Evolutionary conservation across 1,140 invertebrate species (phyloP).

Genomic region (Melipona quadrifasciata): DNA sequence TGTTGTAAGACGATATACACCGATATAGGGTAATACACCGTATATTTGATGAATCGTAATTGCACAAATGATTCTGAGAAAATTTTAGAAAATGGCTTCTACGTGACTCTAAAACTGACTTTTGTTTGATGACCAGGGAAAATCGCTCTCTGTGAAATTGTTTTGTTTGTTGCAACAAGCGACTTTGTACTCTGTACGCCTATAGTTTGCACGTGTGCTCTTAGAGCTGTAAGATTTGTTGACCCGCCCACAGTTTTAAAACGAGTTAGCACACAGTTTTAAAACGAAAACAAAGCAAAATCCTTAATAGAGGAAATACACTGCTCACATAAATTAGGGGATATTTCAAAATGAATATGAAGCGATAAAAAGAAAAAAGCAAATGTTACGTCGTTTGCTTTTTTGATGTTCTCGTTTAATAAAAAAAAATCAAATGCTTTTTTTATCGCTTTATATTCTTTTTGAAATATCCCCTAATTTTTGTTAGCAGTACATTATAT

Average conservation of each 20-base stretch:
- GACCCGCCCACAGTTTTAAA: background rate
- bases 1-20: background rate
- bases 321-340: too few species aligned
- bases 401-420: too few species aligned
- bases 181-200: background rate
- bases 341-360: too few species aligned
- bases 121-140: background rate
- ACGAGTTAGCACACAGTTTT: too few species aligned
- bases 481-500: background rate
- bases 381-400: too few species aligned
- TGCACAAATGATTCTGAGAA: background rate
- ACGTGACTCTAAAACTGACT: background rate
- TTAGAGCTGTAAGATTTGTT: background rate
- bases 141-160: background rate
- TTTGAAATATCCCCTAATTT: too few species aligned
- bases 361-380: too few species aligned
- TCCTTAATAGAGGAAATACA: background rate
- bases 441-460: too few species aligned
- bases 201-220: background rate
- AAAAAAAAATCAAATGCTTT: too few species aligned
- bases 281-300: background rate
- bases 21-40: background rate
- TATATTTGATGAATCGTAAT: background rate
- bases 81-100: background rate
- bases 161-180: background rate